Percentiles rank a stretch among this genome's conserved stretches.
These are phyloP conservation scores for Synergus japonicus DNA, from an alignment of 2,888 invertebrate species.

Conservation along the genomic window DNA sequence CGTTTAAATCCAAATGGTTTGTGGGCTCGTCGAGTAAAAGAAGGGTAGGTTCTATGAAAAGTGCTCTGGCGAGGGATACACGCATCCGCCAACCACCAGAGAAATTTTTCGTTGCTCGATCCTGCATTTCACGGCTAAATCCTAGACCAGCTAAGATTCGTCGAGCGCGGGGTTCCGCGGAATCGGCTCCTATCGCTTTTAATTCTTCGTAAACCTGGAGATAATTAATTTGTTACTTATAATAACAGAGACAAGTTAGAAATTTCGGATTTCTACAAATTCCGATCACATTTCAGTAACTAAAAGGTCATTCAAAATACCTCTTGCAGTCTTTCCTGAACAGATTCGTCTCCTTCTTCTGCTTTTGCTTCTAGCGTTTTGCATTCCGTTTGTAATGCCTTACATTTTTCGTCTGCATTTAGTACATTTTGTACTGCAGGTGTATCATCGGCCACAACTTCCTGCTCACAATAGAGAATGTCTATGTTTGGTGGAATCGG, in stretches of 20 bases:
- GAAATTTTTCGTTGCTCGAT: conserved; percentile 92
- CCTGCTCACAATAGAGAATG: conserved; percentile 98
- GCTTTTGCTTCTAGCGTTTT: conserved; percentile 87
- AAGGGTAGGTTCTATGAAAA: conserved; percentile 98
- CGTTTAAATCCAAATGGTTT: conserved; percentile 99
- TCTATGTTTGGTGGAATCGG: conserved; percentile 97
- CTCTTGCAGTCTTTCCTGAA: conserved; percentile 90
- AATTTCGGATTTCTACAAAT: conserved; percentile 32
- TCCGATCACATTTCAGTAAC: conserved; percentile 9
- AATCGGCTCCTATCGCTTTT: conserved; percentile 97
- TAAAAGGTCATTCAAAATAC: conserved; percentile 69
- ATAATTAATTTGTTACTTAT: conserved; percentile 8
- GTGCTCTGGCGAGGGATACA: conserved; percentile 96
- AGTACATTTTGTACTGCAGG: conserved; percentile 96
- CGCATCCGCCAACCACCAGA: conserved; percentile 99
- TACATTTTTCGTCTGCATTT: conserved; percentile 94
- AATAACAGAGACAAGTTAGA: not conserved
- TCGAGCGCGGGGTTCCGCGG: conserved; percentile 97
- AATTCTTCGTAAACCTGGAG: conserved; percentile 83
- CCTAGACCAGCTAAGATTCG: conserved; percentile 98
- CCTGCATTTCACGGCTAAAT: conserved; percentile 93
- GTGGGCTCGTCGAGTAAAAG: conserved; percentile 99
- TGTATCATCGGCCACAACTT: conserved; percentile 96
- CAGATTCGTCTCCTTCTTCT: conserved; percentile 85
- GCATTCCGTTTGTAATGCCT: conserved; percentile 89